These are phyloP conservation scores for Drosophila merina DNA, from an alignment of 2,888 invertebrate genomes.

Conservation along the genomic window DNA sequence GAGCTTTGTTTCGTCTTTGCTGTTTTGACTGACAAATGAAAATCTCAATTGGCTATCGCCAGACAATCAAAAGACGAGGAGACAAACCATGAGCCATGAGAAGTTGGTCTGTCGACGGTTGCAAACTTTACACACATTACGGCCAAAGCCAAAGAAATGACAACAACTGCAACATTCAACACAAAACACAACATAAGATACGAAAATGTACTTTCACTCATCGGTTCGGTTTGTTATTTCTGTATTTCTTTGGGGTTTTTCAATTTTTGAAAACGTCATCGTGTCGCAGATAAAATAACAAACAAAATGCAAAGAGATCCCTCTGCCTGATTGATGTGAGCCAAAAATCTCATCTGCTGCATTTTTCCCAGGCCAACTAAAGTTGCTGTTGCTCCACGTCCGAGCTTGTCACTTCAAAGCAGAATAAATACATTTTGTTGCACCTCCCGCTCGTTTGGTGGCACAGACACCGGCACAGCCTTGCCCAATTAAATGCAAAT, in stretches of 20 bases:
- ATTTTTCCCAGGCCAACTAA: conserved; percentile 24
- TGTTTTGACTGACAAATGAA: conserved; percentile 74
- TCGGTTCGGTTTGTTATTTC: conserved; percentile 50
- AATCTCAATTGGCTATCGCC: conserved; percentile 78
- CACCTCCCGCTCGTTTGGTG: conserved; percentile 8
- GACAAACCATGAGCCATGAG: conserved; percentile 50
- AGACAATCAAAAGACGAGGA: conserved; percentile 73
- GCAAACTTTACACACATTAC: conserved; percentile 73
- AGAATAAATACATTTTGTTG: conserved; percentile 71
- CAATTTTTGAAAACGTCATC: conserved; percentile 75
- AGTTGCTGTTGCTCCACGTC: conserved; percentile 15
- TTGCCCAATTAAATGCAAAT: conserved; percentile 79
- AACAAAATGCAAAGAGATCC: conserved; percentile 53
- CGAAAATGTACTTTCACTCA: conserved; percentile 78
- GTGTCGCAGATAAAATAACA: conserved; percentile 55
- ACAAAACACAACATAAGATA: conserved; percentile 35
- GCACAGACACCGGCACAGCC: conserved; percentile 3
- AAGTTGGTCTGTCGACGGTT: conserved; percentile 48
- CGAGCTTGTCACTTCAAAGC: conserved; percentile 58
- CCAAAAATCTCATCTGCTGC: conserved; percentile 22
- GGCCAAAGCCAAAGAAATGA: conserved; percentile 70
- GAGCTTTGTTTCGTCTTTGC: conserved; percentile 22
- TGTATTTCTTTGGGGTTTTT: conserved; percentile 23
- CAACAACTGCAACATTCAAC: conserved; percentile 58
- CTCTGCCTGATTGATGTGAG: conserved; percentile 65